Evolutionary conservation across 2,888 invertebrate species (phyloP).

Genomic region (Blastobasis lacticolella): DNA sequence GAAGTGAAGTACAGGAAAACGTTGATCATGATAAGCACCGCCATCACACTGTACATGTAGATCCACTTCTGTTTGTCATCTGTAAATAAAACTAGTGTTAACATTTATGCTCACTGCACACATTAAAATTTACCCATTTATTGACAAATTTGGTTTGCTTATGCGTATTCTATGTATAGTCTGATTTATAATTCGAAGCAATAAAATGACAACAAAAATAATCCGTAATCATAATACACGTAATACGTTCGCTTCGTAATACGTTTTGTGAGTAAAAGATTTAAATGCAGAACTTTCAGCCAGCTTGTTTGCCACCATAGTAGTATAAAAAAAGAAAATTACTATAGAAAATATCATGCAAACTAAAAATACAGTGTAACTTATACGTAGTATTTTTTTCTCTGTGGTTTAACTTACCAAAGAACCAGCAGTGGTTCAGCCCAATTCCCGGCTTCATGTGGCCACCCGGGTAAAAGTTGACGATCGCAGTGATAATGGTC

Average conservation of each 20-base stretch:
- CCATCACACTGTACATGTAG: constrained; percentile 79
- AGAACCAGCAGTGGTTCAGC: constrained; percentile 78
- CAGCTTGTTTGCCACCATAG: too few species aligned
- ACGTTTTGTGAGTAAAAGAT: too few species aligned
- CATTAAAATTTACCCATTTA: not conserved
- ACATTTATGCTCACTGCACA: not conserved
- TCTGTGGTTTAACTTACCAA: constrained; percentile 46
- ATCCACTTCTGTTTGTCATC: constrained; percentile 71
- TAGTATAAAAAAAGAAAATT: too few species aligned
- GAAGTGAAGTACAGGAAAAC: constrained; percentile 75
- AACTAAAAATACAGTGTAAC: too few species aligned
- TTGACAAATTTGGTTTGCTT: too few species aligned
- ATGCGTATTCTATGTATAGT: too few species aligned
- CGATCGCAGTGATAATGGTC: constrained; percentile 57
- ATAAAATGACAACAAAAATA: not conserved
- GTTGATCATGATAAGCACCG: constrained; percentile 71
- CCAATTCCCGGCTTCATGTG: constrained; percentile 76
- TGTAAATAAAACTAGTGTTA: constrained; percentile 33
- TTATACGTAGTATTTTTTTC: too few species aligned
- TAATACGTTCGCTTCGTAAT: too few species aligned
- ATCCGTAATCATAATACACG: constrained; percentile 43
- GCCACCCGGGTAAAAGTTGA: constrained; percentile 67
- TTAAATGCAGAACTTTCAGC: too few species aligned
- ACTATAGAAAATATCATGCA: too few species aligned
- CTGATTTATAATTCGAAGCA: not conserved